phyloP scores from a whole-genome alignment of 2,797 vertebrate genomes.

The Gymnopithys bicolor region DNA sequence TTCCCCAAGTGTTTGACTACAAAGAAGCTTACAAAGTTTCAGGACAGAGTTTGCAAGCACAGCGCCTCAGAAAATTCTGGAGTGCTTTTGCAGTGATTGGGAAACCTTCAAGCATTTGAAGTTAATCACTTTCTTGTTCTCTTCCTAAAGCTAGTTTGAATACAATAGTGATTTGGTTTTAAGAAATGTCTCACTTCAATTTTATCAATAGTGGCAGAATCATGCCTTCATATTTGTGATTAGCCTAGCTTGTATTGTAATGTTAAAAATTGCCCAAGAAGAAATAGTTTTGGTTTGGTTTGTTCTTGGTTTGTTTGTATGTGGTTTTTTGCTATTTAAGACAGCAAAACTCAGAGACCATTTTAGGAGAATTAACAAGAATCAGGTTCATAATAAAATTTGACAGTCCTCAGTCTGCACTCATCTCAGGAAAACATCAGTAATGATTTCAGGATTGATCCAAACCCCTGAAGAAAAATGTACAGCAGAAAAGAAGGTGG shows the following conservation, averaged over 20 bases:
- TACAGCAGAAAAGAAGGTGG: not conserved
- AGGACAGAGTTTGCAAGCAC: not conserved
- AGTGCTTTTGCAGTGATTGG: not conserved
- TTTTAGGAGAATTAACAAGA: not conserved
- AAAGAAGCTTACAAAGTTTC: not conserved
- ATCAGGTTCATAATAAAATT: not conserved
- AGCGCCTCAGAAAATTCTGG: not conserved
- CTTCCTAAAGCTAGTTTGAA: not conserved
- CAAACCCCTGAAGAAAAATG: not conserved
- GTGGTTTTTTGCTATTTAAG: not conserved
- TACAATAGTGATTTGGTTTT: not conserved
- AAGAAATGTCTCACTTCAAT: not conserved
- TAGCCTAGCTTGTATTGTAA: not conserved
- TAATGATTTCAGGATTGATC: constrained; percentile 27
- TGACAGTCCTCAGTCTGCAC: not conserved
- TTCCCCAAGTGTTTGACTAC: not conserved
- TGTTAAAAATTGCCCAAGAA: not conserved
- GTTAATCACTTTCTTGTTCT: not conserved
- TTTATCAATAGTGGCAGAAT: not conserved
- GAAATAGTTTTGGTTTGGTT: not conserved
- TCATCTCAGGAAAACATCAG: not conserved
- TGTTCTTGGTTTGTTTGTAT: not conserved
- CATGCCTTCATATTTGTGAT: not conserved
- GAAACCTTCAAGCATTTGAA: not conserved
- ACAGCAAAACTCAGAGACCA: not conserved